Evolutionary conservation across 2,888 invertebrate species (phyloP).

Genomic region (Lasioglossum lativentre): DNA sequence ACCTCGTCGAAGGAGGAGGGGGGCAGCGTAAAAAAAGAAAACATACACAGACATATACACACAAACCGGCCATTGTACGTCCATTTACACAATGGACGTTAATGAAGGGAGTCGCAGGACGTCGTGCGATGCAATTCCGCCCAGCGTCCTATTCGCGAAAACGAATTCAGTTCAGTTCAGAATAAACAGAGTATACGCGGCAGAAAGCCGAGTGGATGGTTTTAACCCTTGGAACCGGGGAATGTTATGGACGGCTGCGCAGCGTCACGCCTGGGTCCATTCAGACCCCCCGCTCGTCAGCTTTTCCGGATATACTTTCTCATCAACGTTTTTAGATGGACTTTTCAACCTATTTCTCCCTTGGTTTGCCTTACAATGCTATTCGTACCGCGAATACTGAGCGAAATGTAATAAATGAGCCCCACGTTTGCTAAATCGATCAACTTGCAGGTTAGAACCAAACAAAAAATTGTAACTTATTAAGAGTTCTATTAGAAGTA

Average conservation of each 20-base stretch:
- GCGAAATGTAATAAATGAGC: not conserved
- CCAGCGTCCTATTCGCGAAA: constrained; percentile 25
- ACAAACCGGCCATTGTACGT: constrained; percentile 49
- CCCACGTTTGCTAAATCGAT: not conserved
- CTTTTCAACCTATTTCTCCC: constrained; percentile 1
- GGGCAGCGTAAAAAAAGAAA: not conserved
- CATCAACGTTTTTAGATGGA: not conserved
- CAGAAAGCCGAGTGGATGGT: not conserved
- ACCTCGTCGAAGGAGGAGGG: constrained; percentile 9
- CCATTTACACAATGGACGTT: constrained; percentile 51
- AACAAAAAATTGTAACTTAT: no score
- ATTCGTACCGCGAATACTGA: not conserved
- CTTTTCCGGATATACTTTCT: not conserved
- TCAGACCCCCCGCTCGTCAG: constrained; percentile 4
- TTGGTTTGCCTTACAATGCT: not conserved
- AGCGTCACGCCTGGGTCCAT: constrained; percentile 7
- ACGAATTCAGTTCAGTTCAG: constrained; percentile 20
- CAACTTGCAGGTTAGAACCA: not conserved
- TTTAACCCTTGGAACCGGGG: constrained; percentile 1
- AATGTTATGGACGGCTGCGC: constrained; percentile 9
- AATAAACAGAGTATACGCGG: constrained; percentile 22
- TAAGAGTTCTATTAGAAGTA: no score
- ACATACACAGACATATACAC: not conserved
- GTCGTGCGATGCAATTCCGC: constrained; percentile 31
- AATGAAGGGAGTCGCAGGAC: constrained; percentile 34